These are phyloP conservation scores for Cynoglossus semilaevis DNA, from an alignment of 2,113 vertebrate genomes.

Conservation along the genomic window DNA sequence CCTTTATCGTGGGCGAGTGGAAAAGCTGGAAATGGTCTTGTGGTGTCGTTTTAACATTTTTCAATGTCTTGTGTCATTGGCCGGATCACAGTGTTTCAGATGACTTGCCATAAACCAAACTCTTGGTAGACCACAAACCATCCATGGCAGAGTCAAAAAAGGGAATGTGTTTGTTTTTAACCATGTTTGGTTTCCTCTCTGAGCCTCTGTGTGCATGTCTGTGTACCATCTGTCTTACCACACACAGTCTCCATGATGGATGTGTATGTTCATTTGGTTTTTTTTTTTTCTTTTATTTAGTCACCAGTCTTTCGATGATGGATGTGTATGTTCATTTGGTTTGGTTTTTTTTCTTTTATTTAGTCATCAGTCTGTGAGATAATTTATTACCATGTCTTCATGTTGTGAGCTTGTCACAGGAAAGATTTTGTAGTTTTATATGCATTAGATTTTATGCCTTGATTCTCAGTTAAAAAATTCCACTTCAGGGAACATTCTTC, in stretches of 20 bases:
- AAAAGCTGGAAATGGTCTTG: background rate
- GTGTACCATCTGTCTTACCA: conserved; percentile 53
- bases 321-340: conserved; percentile 20
- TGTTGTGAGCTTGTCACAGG: background rate
- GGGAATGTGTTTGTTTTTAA: conserved; percentile 50
- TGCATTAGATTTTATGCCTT: too few species aligned
- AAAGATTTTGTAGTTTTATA: too few species aligned
- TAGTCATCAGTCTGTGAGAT: conserved; percentile 14
- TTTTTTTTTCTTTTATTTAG: too few species aligned
- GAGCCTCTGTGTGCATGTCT: conserved; percentile 53
- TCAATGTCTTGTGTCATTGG: background rate
- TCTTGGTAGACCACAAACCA: conserved; percentile 63
- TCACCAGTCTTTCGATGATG: conserved; percentile 18
- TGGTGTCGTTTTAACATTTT: background rate
- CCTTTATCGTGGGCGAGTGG: background rate
- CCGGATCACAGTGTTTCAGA: conserved; percentile 8
- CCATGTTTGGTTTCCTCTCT: conserved; percentile 56
- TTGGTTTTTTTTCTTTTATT: background rate
- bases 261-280: conserved; percentile 12
- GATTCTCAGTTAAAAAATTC: too few species aligned
- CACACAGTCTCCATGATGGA: conserved; percentile 33
- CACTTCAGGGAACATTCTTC: too few species aligned
- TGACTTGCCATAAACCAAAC: conserved; percentile 50
- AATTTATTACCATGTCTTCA: conserved; percentile 10
- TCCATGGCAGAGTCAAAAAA: conserved; percentile 6